Base-by-base conservation (phyloP, 1,140 invertebrate genomes). In the Leptinotarsa texana region DNA sequence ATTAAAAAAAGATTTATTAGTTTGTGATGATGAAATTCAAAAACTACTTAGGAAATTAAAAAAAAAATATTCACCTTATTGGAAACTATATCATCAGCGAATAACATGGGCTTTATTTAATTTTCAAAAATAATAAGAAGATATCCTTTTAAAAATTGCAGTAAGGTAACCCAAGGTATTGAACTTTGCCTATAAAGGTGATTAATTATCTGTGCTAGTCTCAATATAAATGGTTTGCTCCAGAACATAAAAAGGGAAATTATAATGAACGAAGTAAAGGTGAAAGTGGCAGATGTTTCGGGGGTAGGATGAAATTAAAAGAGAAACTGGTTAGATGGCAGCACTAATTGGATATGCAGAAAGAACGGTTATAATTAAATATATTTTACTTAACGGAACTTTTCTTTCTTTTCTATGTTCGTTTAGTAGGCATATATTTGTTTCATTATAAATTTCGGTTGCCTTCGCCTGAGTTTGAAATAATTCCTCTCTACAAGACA, bases 201-300 rank as follows among this genome's bases (percentile, higher is more conserved):
- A 61, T n/a, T 21, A 62, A 62, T 13, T 21, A 62, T 21, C 33
- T 42, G 33, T 8, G 33, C 33, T 42, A 42, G 8, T 42, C 33
- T 42, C 33, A 42, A 62, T 18, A 62, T 13, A 62, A 62, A 62
- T 62, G 17, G 61, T 62, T 18, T 18, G 21, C 15, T 42, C 33
- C 8, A 62, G 21, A 21, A 65, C 22, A 65, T 65, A 65, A 70
- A 61, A 57, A 22, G 51, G 21, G 42, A 18, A 69, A 70, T 57
- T 57, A 17, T 57, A 57, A 57, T 57, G 51, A 57, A 57, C 51
- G 69, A 70, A n/a, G n/a, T n/a, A n/a, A n/a, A 70, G 51, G 69
- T 70, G 51, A 70, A 57, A 70, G 69, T 57, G 24, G 69, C 69
- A 70, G 69, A 57, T 70, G 69, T 51, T 24, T 57, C 13, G 42